Conservation (phyloP, 2,888 invertebrate species). For the Dryadula phaetusa region DNA sequence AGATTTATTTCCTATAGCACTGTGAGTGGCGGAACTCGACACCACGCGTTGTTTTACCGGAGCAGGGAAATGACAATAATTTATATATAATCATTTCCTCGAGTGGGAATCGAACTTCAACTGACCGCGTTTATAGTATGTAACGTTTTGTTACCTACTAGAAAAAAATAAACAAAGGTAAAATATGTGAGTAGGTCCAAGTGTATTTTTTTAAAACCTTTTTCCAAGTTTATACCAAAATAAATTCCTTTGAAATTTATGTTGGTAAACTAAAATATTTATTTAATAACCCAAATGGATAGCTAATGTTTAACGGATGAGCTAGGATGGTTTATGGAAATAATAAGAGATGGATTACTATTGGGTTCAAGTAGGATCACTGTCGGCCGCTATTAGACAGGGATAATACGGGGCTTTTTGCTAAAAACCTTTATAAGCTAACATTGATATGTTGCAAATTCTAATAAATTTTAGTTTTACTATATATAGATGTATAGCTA, state of each 20-base stretch:
- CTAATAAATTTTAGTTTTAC: constrained; percentile 19
- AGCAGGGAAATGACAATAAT: no score
- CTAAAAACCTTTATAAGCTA: constrained; percentile 64
- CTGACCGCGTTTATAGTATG: no score
- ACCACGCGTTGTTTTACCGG: no score
- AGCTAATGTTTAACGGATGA: constrained; percentile 38
- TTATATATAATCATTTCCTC: no score
- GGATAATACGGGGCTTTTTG: constrained; percentile 72
- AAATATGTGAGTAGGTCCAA: no score
- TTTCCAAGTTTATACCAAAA: background rate
- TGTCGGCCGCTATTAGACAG: constrained; percentile 57
- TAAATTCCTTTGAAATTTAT: background rate
- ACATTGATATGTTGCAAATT: constrained; percentile 53
- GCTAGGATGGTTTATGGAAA: constrained; percentile 34
- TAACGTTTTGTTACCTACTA: no score
- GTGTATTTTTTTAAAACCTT: no score
- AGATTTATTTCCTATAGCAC: no score
- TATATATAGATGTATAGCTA: background rate
- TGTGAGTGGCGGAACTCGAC: no score
- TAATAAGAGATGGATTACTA: constrained; percentile 42
- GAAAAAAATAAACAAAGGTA: no score
- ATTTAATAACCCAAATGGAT: constrained; percentile 24
- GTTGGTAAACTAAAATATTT: constrained; percentile 10
- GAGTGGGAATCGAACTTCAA: no score
- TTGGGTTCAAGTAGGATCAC: constrained; percentile 49